Conservation (phyloP, 2,113 vertebrate species). For the Antennarius striatus region DNA sequence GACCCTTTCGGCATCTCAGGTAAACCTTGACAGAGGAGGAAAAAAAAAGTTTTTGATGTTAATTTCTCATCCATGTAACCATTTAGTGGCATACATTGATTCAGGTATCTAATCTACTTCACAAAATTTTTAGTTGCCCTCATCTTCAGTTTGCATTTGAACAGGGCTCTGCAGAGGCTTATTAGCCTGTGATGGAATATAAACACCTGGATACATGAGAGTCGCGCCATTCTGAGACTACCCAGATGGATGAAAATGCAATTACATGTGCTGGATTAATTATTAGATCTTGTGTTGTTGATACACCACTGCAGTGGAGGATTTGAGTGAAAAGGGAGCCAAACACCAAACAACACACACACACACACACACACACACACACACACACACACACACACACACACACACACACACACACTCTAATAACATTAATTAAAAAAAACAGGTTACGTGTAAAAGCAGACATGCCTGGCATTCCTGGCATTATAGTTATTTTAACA, state of each 20-base stretch:
- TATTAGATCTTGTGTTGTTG: constrained; percentile 42
- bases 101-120: constrained; percentile 4
- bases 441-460: constrained; percentile 33
- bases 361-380: neutral
- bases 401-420: neutral
- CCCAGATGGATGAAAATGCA: constrained; percentile 59
- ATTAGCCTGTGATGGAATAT: constrained; percentile 60
- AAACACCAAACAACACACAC: constrained; percentile 15
- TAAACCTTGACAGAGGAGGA: neutral
- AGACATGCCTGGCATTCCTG: constrained; percentile 56
- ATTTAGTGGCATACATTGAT: constrained; percentile 1
- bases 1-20: neutral
- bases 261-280: constrained; percentile 67
- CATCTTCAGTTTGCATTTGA: constrained; percentile 39
- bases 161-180: constrained; percentile 30
- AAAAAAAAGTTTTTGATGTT: neutral
- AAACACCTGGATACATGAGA: constrained; percentile 57
- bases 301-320: constrained; percentile 12
- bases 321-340: constrained; percentile 2
- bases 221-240: constrained; percentile 27
- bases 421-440: neutral
- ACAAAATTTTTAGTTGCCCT: constrained; percentile 9
- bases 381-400: no score
- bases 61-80: constrained; percentile 16
- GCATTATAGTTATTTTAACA: constrained; percentile 60